Percentiles rank a stretch among this genome's conserved stretches.
phyloP scores from a whole-genome alignment of 2,888 invertebrate species.

The Lithophane ornitopus region DNA sequence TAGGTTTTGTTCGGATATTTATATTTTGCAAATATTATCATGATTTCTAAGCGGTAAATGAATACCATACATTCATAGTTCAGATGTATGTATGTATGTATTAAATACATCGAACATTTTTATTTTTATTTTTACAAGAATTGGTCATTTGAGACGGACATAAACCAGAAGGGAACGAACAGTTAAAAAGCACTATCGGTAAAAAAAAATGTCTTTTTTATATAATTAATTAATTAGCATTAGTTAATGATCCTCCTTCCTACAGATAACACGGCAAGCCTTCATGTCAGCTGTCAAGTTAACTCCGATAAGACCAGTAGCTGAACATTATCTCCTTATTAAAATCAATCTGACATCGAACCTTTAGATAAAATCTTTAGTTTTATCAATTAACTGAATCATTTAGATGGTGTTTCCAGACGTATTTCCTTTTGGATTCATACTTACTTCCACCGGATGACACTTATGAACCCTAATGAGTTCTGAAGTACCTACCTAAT shows the following conservation, averaged over 20 bases:
- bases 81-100: background rate
- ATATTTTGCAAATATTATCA: constrained; percentile 7
- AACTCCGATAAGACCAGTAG: constrained; percentile 46
- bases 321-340: constrained; percentile 48
- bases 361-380: constrained; percentile 43
- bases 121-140: background rate
- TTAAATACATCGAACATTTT: no score
- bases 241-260: background rate
- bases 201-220: background rate
- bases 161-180: background rate
- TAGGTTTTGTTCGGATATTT: constrained; percentile 14
- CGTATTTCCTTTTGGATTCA: constrained; percentile 1
- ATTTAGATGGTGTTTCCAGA: background rate
- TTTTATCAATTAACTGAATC: constrained; percentile 37
- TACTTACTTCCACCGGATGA: background rate
- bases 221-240: background rate
- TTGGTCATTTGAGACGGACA: background rate
- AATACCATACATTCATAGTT: background rate
- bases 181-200: background rate
- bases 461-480: background rate
- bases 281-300: constrained; percentile 38
- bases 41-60: constrained; percentile 2
- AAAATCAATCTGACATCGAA: constrained; percentile 43
- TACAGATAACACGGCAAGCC: constrained; percentile 14
- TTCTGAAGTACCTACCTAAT: background rate